Base-by-base conservation (phyloP, 2,113 vertebrate genomes). In the Phyllopteryx taeniolatus region DNA sequence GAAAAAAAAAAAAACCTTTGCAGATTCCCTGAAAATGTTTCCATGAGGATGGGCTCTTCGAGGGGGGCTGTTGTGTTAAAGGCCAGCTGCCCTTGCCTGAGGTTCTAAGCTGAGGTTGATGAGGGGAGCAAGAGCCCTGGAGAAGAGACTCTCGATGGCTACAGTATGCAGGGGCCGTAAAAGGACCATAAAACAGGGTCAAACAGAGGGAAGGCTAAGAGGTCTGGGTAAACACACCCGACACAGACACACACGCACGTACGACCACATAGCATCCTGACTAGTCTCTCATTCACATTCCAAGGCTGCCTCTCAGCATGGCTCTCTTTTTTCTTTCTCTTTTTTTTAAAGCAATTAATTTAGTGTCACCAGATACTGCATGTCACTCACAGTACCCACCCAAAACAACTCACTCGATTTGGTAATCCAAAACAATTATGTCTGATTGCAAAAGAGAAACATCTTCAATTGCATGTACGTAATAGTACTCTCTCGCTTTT, bases 161-260 rank as follows among this genome's bases (percentile, higher is more conserved):
- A 77, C 85, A 87, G 83, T 83, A 71, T 67, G 83, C 78, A 77
- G 56, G 49, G 80, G 88, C 75, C 44, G 71, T 90, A 91, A 89
- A 91, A 88, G 70, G 76, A 83, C 84, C 84, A 82, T 92, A 89
- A 91, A 91, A 76, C 20, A 42, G 79, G 89, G 89, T 90, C 88
- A 84, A 82, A 44, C 72, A 62, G 83, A 88, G 87, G 90, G 79
- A 84, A 91, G 81, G 59, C 14, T 1, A 49, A 73, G 73, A 74
- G 71, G 81, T 83, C 79, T 87, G 84, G 85, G 85, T 87, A 88
- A 89, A 86, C 71, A 80, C 76, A 75, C 64, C 53, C 71, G 35
- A 79, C 80, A 77, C 77, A 71, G 31, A 79, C 80, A 79, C 78
- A 72, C 74, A 67, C 82, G 13, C 20, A 63, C 39, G 4, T 42